Base-by-base conservation (phyloP, 1,140 invertebrate genomes). In the Lysiphlebus fabarum region DNA sequence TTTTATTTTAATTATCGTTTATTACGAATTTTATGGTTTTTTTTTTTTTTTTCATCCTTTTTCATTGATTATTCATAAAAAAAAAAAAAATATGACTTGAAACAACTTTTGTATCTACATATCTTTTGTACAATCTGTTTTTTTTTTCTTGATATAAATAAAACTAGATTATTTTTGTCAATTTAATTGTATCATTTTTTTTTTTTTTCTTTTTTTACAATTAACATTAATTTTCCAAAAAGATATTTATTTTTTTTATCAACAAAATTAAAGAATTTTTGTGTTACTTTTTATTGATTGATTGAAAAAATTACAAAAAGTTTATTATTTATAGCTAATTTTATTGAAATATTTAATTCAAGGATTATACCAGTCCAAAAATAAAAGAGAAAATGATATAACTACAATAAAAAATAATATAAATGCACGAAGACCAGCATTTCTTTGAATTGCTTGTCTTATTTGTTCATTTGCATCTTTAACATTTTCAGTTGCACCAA, bases 321-420 rank as follows among this genome's bases (percentile, higher is more conserved):
- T n/a, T n/a, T 9, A 9, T n/a, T n/a, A 7, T 5, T 11, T 11
- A 6, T 51, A 51, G 2, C 2, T 6, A 51, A 51, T 9, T 1
- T 33, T 17, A 48, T 7, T 38, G 12, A 1, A 51, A 51, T 10
- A 51, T 36, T 5, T 10, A 38, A 38, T 51, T 51, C n/a, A 96
- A 70, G 92, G 90, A 84, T 98, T 99, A 74, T 99, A 99, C 96
- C 96, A 99, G 81, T 99, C 95, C 42, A 99, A 83, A 77, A 99
- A 99, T 12, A 99, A 80, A 44, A 99, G 79, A 3, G 93, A 91
- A 75, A 99, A 96, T 37, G 95, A 95, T 85, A 98, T 91, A 40
- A 99, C 93, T 59, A 98, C 79, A 41, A 99, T 81, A 72, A 98
- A 97, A 75, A 99, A 98, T 40, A 99, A 79, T 61, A 97, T 89